Evolutionary conservation across 2,797 vertebrate species (phyloP).

Genomic region (Enteromius anoplus): DNA sequence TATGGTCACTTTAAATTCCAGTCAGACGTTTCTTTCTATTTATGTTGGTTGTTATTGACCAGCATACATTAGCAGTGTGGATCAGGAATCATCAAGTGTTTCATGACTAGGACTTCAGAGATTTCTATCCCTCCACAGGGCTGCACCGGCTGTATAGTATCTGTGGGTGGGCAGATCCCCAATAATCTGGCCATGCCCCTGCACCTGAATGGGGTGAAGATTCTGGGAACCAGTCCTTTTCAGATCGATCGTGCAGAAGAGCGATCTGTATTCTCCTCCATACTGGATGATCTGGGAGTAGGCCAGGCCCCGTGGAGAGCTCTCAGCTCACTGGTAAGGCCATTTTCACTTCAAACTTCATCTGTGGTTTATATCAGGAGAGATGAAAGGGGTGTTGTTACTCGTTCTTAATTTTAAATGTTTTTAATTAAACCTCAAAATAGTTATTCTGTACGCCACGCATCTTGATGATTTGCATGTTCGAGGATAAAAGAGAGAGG

Average conservation of each 20-base stretch:
- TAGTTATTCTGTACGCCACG: background rate
- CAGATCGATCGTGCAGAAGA: constrained; percentile 92
- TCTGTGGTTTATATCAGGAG: constrained; percentile 16
- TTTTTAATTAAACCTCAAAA: background rate
- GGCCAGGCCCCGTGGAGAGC: constrained; percentile 93
- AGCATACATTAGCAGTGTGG: background rate
- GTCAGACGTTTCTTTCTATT: background rate
- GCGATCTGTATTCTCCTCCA: constrained; percentile 87
- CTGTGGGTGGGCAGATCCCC: constrained; percentile 94
- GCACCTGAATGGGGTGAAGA: constrained; percentile 84
- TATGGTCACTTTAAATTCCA: background rate
- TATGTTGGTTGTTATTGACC: background rate
- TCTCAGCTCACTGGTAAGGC: constrained; percentile 85
- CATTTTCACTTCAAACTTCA: constrained; percentile 3
- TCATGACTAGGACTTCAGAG: background rate
- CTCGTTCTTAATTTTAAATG: constrained; percentile 9
- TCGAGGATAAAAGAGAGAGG: background rate
- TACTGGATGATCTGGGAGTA: constrained; percentile 88
- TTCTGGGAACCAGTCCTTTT: constrained; percentile 89
- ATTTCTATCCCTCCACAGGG: constrained; percentile 70
- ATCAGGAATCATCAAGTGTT: background rate
- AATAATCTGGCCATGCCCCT: constrained; percentile 93
- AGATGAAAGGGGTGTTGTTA: background rate
- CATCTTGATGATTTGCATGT: background rate
- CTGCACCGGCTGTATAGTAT: constrained; percentile 90